Conservation (phyloP, 30 jellyfish, hydroid and myxozoan genomes). For the Euphysa ruthae region DNA sequence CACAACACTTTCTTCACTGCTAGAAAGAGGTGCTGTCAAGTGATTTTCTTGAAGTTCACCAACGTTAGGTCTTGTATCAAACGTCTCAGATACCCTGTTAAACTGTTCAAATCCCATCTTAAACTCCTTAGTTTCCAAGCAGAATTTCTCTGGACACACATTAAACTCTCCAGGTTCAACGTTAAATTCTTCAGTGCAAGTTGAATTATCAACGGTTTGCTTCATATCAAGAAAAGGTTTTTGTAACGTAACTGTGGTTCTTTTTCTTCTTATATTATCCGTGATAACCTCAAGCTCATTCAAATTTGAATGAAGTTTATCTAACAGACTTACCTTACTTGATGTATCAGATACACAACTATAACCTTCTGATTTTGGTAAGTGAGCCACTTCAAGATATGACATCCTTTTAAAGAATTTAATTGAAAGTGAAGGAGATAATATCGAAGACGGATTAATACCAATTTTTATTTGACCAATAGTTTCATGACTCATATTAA, state of each 20-base stretch:
- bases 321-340: constrained; percentile 5
- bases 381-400: constrained; percentile 5
- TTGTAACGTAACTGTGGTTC: no score
- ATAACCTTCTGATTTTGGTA: neutral
- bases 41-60: neutral
- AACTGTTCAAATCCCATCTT: neutral
- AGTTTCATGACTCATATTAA: constrained; percentile 43
- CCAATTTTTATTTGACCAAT: constrained; percentile 87
- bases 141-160: no score
- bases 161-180: no score
- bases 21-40: no score
- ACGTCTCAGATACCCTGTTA: neutral
- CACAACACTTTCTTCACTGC: no score
- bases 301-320: constrained; percentile 4
- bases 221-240: no score
- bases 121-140: neutral
- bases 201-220: no score
- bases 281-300: constrained; percentile 17
- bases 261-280: neutral
- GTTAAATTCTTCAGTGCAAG: no score
- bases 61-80: neutral
- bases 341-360: neutral
- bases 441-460: constrained; percentile 41
- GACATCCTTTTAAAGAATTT: constrained; percentile 42
- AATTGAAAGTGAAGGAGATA: constrained; percentile 62